Percentiles rank a stretch among this genome's conserved stretches.
These are phyloP conservation scores for Sisyra nigra DNA, from an alignment of 2,888 invertebrate genomes.

Conservation along the genomic window DNA sequence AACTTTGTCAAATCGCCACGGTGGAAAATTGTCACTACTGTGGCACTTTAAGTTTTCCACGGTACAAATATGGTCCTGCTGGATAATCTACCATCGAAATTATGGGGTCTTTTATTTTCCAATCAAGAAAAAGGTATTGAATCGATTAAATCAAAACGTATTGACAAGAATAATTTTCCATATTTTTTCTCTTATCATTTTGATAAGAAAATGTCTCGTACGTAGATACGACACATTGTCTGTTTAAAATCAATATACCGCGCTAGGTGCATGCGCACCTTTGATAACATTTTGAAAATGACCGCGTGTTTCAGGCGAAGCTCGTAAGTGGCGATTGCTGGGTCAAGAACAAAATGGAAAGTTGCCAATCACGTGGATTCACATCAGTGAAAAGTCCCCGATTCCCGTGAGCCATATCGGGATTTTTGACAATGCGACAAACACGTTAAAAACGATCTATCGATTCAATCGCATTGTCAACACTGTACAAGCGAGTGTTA, in stretches of 20 bases:
- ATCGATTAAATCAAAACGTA: slow-evolving; percentile 10
- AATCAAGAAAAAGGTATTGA: slow-evolving; percentile 31
- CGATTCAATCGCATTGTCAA: slow-evolving; percentile 45
- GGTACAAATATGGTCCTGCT: slow-evolving; percentile 20
- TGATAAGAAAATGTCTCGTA: neutral
- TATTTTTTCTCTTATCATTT: neutral
- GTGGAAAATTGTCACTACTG: too few relatives aligned
- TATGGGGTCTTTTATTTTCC: slow-evolving; percentile 35
- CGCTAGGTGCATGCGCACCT: neutral
- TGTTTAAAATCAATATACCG: neutral
- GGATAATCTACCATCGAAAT: slow-evolving; percentile 39
- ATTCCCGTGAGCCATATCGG: slow-evolving; percentile 33
- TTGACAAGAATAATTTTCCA: neutral
- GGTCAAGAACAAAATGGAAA: slow-evolving; percentile 69
- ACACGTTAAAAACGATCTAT: slow-evolving; percentile 41
- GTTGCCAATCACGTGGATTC: slow-evolving; percentile 50
- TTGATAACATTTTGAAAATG: neutral
- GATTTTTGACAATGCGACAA: slow-evolving; percentile 40
- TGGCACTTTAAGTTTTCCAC: neutral
- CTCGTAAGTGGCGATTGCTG: slow-evolving; percentile 62
- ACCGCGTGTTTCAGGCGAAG: slow-evolving; percentile 32
- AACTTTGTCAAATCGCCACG: too few relatives aligned
- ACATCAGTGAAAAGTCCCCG: slow-evolving; percentile 13
- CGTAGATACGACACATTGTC: neutral
- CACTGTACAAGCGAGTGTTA: slow-evolving; percentile 66